Evolutionary conservation across 2,797 vertebrate species (phyloP).

Genomic region (Leucoraja ocellata): DNA sequence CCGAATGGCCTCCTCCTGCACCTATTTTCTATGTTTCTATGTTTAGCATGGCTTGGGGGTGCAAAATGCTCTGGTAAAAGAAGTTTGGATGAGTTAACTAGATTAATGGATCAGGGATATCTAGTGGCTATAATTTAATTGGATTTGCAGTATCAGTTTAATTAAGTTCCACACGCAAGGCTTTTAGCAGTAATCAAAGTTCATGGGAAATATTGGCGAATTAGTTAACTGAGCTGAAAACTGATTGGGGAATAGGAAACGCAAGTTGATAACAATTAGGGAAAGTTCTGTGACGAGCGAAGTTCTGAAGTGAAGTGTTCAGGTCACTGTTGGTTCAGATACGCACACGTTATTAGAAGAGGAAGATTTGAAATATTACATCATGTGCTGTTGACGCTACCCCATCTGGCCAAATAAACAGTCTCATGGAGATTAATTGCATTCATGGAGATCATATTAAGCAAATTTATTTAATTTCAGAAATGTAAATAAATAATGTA

Average conservation of each 20-base stretch:
- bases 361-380: not conserved
- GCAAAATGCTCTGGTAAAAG: not conserved
- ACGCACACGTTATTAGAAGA: not conserved
- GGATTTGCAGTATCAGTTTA: slow-evolving; percentile 6
- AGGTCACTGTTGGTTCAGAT: not conserved
- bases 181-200: not conserved
- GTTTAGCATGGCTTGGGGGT: no score
- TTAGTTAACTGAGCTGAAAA: not conserved
- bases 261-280: not conserved
- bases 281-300: not conserved
- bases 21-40: no score
- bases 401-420: not conserved
- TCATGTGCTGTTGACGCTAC: not conserved
- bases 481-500: not conserved
- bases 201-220: not conserved
- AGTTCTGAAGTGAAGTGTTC: not conserved
- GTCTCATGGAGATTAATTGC: slow-evolving; percentile 1
- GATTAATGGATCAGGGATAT: not conserved
- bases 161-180: not conserved
- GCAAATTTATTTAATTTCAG: slow-evolving; percentile 8
- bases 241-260: not conserved
- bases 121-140: not conserved
- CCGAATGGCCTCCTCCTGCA: no score
- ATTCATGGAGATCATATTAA: not conserved
- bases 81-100: not conserved